Base-by-base conservation (phyloP, 2,888 invertebrate species). In the Mongoloraphidia duomilia region DNA sequence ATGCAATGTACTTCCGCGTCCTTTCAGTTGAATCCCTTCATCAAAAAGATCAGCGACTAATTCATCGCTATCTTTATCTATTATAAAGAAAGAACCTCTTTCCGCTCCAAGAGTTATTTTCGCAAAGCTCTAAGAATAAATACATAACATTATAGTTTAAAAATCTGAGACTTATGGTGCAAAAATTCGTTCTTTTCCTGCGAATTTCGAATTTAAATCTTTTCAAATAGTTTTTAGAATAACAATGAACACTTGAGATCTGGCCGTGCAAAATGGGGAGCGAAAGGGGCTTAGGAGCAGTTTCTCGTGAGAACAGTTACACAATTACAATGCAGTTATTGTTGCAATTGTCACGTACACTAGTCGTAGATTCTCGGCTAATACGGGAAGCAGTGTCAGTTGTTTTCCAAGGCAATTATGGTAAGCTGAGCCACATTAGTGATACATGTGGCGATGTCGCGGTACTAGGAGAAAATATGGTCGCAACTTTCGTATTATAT, bases 11-110 rank as follows among this genome's bases (percentile, higher is more conserved):
- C 64, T 62, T 45, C 61, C 64, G 54, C 69, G 69, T 1, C 60
- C 57, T n/a, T 71, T 59, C 8, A 26, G 17, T 38, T 36, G 42
- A 11, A 63, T 72, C 2, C 76, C 75, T 57, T 79, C 77, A 52
- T 77, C 77, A 70, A 74, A 79, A 63, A 76, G 71, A 58, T 78
- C 77, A 0, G 77, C 77, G 9, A 65, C 60, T 9, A 74, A 49
- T 39, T 69, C 64, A 0, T 69, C 69, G 1, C 66, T 64, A 1
- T 69, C 67, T 51, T 67, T 67, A 56, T 77, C 72, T 36, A 80
- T 68, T 14, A 75, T 72, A 61, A 68, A 78, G 62, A 78, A 75
- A 39, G 72, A 71, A 41, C 74, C 73, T 34, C 74, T 65, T 67
- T 77, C 77, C 0, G 77, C 77, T 1, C 69, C 69, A 49, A 78